Evolutionary conservation across 2,888 invertebrate genomes (phyloP).

Genomic region (Meteorus cinctellus): DNA sequence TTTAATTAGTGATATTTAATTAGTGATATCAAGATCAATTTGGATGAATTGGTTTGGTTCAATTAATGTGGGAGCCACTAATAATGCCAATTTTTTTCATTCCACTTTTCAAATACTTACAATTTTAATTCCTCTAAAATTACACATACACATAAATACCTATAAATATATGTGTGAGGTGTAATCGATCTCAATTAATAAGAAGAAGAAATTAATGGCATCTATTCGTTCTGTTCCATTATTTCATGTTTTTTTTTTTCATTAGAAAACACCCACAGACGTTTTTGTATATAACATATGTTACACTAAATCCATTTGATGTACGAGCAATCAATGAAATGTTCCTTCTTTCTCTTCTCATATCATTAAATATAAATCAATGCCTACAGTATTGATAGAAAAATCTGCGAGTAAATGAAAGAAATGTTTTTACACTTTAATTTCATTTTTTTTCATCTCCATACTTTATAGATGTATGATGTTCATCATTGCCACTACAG

Average conservation of each 20-base stretch:
- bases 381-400: not conserved
- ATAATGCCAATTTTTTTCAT: no score
- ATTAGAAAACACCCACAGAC: not conserved
- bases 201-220: not conserved
- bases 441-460: not conserved
- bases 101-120: no score
- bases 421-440: constrained; percentile 44
- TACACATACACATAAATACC: no score
- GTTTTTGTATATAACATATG: not conserved
- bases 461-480: not conserved
- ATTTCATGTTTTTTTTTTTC: not conserved
- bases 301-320: constrained; percentile 3
- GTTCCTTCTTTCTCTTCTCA: not conserved
- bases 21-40: no score
- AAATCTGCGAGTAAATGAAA: not conserved
- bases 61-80: no score
- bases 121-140: no score
- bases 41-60: no score
- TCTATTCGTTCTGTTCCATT: not conserved
- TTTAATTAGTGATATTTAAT: no score
- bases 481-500: not conserved
- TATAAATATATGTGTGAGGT: no score
- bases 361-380: constrained; percentile 3
- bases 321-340: not conserved
- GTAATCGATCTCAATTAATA: not conserved